Percentiles rank a stretch among this genome's conserved stretches.
phyloP scores from a whole-genome alignment of 2,888 invertebrate genomes.

The Baccha elongata region DNA sequence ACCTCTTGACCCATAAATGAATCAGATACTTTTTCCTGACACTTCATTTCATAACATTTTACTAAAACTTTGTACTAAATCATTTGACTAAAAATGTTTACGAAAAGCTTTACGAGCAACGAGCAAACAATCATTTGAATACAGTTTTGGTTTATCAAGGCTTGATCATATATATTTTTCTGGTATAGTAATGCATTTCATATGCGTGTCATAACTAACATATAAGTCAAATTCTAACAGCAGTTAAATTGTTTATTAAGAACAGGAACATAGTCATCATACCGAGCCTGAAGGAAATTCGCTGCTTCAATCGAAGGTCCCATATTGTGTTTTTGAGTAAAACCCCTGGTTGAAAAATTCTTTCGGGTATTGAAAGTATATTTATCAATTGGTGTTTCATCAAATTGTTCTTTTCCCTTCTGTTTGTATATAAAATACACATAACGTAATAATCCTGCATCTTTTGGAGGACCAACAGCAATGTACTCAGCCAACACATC shows the following conservation, averaged over 20 bases:
- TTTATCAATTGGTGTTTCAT: background rate
- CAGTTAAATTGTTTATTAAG: slow-evolving; percentile 1
- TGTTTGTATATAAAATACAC: background rate
- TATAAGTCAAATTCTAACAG: background rate
- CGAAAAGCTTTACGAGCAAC: too few relatives aligned
- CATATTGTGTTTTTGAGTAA: background rate
- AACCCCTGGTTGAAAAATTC: background rate
- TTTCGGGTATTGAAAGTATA: too few relatives aligned
- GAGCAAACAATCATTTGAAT: too few relatives aligned
- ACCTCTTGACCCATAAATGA: too few relatives aligned
- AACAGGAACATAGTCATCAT: background rate
- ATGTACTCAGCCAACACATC: too few relatives aligned
- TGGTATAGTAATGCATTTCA: too few relatives aligned
- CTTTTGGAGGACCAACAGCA: background rate
- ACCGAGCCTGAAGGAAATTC: background rate
- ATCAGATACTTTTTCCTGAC: too few relatives aligned
- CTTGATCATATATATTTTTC: background rate
- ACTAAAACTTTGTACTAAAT: too few relatives aligned
- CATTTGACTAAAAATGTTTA: too few relatives aligned
- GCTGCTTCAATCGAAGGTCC: background rate
- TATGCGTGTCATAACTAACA: too few relatives aligned
- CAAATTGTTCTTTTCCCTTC: background rate
- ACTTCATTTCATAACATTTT: too few relatives aligned
- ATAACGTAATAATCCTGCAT: background rate
- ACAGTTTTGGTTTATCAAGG: too few relatives aligned